A percentile compares a stretch with the other conserved stretches of the same genome.
Evolutionary conservation across 2,113 vertebrate species (phyloP).

Genomic region (Empidonax alnorum): DNA sequence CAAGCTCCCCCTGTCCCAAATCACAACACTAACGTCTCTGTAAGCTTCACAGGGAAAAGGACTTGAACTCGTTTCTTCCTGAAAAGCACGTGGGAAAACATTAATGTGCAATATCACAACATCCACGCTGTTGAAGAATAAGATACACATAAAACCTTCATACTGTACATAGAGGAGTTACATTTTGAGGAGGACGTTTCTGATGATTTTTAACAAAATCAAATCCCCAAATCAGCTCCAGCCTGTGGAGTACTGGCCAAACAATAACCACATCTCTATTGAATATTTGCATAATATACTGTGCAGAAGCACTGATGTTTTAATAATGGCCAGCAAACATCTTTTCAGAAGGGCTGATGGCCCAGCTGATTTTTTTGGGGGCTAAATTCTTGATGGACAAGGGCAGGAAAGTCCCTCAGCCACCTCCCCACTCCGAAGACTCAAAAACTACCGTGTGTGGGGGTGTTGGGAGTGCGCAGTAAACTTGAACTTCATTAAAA

Average conservation of each 20-base stretch:
- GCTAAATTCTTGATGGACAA: background rate
- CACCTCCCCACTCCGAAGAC: background rate
- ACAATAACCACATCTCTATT: no score
- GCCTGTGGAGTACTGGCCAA: background rate
- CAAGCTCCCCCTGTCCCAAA: background rate
- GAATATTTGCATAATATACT: no score
- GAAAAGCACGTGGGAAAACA: background rate
- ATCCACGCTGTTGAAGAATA: background rate
- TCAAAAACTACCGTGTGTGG: background rate
- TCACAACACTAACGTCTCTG: accelerated
- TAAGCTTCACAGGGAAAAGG: background rate
- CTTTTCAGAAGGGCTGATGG: accelerated
- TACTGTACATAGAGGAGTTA: background rate
- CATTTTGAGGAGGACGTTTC: background rate
- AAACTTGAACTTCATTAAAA: background rate
- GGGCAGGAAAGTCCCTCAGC: background rate
- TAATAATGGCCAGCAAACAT: accelerated
- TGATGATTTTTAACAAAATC: background rate
- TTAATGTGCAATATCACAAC: background rate
- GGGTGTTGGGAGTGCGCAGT: no score
- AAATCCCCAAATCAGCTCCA: background rate
- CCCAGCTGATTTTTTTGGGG: background rate
- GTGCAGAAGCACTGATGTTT: background rate
- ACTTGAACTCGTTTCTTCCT: background rate
- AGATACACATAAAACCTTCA: background rate